Conservation (phyloP, 2,113 vertebrate species). For the Xiphophorus couchianus region DNA sequence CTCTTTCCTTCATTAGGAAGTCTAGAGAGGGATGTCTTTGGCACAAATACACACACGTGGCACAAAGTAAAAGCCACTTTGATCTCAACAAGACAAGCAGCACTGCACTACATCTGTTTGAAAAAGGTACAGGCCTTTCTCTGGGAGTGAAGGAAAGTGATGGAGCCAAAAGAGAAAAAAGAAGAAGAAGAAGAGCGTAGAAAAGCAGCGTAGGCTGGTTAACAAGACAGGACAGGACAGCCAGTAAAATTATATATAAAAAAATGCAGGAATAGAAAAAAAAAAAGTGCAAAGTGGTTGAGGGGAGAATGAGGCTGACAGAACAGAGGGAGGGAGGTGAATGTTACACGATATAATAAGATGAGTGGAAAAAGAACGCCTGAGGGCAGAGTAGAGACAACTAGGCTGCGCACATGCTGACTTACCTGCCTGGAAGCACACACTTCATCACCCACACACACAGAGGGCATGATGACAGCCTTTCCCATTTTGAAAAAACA, state of each 20-base stretch:
- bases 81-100: conserved; percentile 8
- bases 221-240: conserved; percentile 46
- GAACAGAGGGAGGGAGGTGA: conserved; percentile 39
- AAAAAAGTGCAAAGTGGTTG: not conserved
- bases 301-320: conserved; percentile 33
- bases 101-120: conserved; percentile 9
- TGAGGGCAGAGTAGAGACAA: conserved; percentile 44
- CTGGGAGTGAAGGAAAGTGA: conserved; percentile 18
- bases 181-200: not conserved
- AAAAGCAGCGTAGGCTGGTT: conserved; percentile 12
- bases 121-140: conserved; percentile 8
- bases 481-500: conserved; percentile 60
- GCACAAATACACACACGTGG: conserved; percentile 6
- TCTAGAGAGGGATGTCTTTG: conserved; percentile 11
- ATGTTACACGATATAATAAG: conserved; percentile 55
- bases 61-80: conserved; percentile 4
- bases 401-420: conserved; percentile 57
- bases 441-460: conserved; percentile 2
- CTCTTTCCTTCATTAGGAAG: conserved; percentile 35
- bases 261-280: conserved; percentile 13
- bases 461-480: conserved; percentile 39
- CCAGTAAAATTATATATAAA: conserved; percentile 3
- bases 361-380: conserved; percentile 45
- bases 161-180: conserved; percentile 5
- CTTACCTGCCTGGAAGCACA: conserved; percentile 31